Percentiles rank a stretch among this genome's conserved stretches.
Evolutionary conservation across 2,888 invertebrate species (phyloP).

Genomic region (Miltochrista miniata): DNA sequence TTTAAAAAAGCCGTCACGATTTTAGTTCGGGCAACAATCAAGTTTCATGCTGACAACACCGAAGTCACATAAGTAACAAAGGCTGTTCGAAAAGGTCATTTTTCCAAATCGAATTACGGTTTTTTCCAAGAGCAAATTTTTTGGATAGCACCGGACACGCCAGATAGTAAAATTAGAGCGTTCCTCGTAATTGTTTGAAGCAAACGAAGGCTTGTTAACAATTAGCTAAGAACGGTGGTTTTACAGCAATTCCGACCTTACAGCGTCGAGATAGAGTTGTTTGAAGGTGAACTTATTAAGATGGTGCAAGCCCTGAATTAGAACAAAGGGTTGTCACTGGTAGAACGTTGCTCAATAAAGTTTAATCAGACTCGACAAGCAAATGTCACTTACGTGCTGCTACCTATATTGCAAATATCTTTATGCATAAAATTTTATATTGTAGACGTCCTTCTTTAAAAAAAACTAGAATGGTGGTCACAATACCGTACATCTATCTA

Average conservation of each 20-base stretch:
- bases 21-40: constrained; percentile 2
- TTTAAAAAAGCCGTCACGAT: constrained; percentile 1
- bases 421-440: background rate
- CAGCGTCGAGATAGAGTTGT: constrained; percentile 17
- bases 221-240: background rate
- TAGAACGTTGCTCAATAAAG: constrained; percentile 65
- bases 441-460: background rate
- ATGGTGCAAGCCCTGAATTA: constrained; percentile 56
- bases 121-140: constrained; percentile 45
- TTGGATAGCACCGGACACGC: constrained; percentile 49
- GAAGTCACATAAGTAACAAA: constrained; percentile 42
- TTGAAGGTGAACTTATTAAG: constrained; percentile 16
- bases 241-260: constrained; percentile 24
- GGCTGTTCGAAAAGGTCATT: constrained; percentile 42
- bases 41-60: constrained; percentile 23
- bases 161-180: constrained; percentile 68
- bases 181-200: constrained; percentile 62
- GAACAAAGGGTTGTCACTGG: constrained; percentile 71
- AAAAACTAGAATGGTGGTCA: background rate
- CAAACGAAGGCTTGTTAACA: constrained; percentile 44
- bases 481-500: no score
- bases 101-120: constrained; percentile 57
- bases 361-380: constrained; percentile 63
- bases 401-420: background rate
- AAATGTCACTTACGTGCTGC: constrained; percentile 47